Percentiles rank a stretch among this genome's conserved stretches.
These are phyloP conservation scores for Lacerta viridis DNA, from an alignment of 2,797 vertebrate genomes.

Conservation along the genomic window DNA sequence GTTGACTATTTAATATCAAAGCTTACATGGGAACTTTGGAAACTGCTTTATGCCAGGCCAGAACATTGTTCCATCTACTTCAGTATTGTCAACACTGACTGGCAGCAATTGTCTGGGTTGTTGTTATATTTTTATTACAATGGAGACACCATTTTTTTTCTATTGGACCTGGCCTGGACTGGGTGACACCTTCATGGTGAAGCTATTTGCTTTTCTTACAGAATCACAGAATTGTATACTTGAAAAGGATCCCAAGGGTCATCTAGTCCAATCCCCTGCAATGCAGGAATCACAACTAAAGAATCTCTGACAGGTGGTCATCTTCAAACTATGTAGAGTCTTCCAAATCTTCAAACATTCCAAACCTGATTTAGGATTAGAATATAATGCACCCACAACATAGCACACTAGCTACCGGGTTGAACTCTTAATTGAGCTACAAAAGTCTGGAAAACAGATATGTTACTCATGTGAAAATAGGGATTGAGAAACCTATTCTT, in stretches of 20 bases:
- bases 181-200: not conserved
- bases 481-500: no score
- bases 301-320: no score
- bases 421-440: not conserved
- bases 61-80: no score
- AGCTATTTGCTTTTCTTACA: no score
- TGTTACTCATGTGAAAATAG: no score
- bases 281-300: no score
- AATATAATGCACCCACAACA: not conserved
- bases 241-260: no score
- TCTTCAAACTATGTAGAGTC: not conserved
- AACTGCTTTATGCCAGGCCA: no score
- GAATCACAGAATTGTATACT: no score
- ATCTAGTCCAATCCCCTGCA: no score
- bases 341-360: not conserved
- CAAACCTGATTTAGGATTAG: not conserved
- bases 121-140: not conserved
- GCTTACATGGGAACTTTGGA: slow-evolving; percentile 27
- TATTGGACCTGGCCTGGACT: not conserved
- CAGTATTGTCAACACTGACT: no score
- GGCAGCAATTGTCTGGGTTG: not conserved
- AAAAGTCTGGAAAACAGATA: not conserved
- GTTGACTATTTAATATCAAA: slow-evolving; percentile 70
- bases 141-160: not conserved
- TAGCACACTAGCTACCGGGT: not conserved